Evolutionary conservation across 2,797 vertebrate genomes (phyloP), one percentile per base, ranked within the genome.

Genomic region (Chanos chanos): DNA sequence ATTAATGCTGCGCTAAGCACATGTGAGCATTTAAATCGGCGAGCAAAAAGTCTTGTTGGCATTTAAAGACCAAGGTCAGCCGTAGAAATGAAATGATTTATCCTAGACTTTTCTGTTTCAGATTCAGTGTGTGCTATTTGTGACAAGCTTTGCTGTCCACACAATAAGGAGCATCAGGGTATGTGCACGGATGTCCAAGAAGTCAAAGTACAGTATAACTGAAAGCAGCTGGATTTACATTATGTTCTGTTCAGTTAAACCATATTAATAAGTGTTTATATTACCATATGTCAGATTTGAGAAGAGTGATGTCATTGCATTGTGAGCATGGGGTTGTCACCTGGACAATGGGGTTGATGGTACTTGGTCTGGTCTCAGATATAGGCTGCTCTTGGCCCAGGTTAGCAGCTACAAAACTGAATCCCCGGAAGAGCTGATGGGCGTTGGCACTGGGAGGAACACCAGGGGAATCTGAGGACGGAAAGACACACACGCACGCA

Each of bases 341-440:
- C 94, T 97, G 92, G 50, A 93, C 89, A 12, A 96, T 93, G 1
- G 95, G 93, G 72, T 93, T 92, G 25, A 92, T 86, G 0, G 83
- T 77, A 51, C 77, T 89, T 68, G 77, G 83, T 57, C 82, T 83
- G 18, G 58, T 45, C 2, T 90, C 91, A 13, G 82, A 80, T 52
- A 88, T 87, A 0, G 75, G 59, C 57, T 85, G 84, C 70, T 98
- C 96, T 67, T 90, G 88, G 33, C 77, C 86, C 77, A 94, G 86
- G 79, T 78, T 95, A 4, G 93, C 90, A 48, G 96, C 96, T 45
- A 99, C 89, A 1, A 97, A 99, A 59, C 96, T 99, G 88, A 99
- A 99, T 41, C 96, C 96, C 53, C 96, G 86, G 79, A 99, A 99
- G 80, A 98, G 81, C 77, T 97, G 89, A 75, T 96, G 96, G 28